Evolutionary conservation across 2,888 invertebrate genomes (phyloP), one percentile per base, ranked within the genome.

Genomic region (Drosophila pseudotalamancana): DNA sequence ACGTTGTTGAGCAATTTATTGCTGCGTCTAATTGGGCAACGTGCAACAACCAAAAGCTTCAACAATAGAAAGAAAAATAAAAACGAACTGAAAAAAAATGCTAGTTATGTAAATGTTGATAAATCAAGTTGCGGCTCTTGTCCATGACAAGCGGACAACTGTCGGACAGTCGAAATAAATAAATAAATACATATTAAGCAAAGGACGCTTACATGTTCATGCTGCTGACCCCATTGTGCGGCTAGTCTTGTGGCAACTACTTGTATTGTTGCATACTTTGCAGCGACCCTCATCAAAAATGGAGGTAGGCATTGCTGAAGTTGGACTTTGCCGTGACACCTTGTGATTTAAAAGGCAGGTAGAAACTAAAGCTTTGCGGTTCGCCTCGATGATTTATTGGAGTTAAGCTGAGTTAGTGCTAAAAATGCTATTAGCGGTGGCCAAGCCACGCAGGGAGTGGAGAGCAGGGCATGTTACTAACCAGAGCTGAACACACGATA

Each of bases 321-420:
- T 53, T n/a, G 9, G 48, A 27, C 49, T 31, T 34, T 50, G 59
- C 34, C 65, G 56, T 80, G 87, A 87, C 81, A 87, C 81, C 81
- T 75, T 74, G 78, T 82, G 81, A 82, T 82, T 82, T 82, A 82
- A 81, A 87, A 69, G 85, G 75, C 87, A 81, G 82, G 68, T 75
- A 69, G 67, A 62, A 65, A 67, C 40, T 70, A 77, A 83, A 67
- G 61, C 64, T 50, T 43, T 64, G 71, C 71, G 48, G 65, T 59
- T 64, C 69, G 61, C 46, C 79, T 31, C 25, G 35, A 57, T 82
- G 81, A 82, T 82, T 82, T 82, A 82, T 87, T 61, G 43, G 46
- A 53, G 50, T 48, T 72, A 55, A 53, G 50, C 82, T 81, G 87
- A 77, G 86, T 77, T 80, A 77, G 70, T 60, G 80, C 83, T 51